A percentile compares a stretch with the other conserved stretches of the same genome.
These are phyloP conservation scores for Rhyacophila evoluta DNA, from an alignment of 2,888 invertebrate species.

Conservation along the genomic window DNA sequence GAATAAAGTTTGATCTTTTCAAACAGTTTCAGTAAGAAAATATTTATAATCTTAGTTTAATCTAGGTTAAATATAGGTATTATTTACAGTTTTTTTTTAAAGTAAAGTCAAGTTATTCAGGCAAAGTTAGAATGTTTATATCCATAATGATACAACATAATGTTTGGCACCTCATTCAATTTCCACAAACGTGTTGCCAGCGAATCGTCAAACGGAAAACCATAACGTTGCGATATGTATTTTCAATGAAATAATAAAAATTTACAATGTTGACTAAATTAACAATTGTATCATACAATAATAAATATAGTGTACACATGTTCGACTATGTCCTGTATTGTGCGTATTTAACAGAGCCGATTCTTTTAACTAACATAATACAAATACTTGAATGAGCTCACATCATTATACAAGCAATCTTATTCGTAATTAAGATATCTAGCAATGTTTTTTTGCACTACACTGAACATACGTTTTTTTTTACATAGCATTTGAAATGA, in stretches of 20 bases:
- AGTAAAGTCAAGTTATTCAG: background rate
- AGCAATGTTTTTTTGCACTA: background rate
- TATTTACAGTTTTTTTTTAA: background rate
- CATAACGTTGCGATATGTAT: too few species aligned
- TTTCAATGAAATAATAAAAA: too few species aligned
- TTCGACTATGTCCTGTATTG: background rate
- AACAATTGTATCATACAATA: too few species aligned
- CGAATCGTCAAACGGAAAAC: too few species aligned
- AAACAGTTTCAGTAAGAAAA: background rate
- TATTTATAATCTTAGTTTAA: background rate
- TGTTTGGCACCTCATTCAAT: too few species aligned
- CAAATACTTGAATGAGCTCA: background rate
- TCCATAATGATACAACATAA: too few species aligned
- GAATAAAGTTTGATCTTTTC: background rate
- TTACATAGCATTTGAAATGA: too few species aligned
- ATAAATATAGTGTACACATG: too few species aligned
- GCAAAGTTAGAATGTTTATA: too few species aligned
- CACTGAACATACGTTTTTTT: background rate
- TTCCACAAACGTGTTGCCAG: too few species aligned
- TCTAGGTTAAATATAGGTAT: constrained; percentile 16
- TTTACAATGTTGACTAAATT: too few species aligned
- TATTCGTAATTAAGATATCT: background rate
- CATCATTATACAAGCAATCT: background rate
- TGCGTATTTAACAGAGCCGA: background rate
- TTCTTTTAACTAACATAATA: background rate